A percentile compares a stretch with the other conserved stretches of the same genome.
Conservation (phyloP, 2,888 invertebrate species). For the Fragum sueziense region DNA sequence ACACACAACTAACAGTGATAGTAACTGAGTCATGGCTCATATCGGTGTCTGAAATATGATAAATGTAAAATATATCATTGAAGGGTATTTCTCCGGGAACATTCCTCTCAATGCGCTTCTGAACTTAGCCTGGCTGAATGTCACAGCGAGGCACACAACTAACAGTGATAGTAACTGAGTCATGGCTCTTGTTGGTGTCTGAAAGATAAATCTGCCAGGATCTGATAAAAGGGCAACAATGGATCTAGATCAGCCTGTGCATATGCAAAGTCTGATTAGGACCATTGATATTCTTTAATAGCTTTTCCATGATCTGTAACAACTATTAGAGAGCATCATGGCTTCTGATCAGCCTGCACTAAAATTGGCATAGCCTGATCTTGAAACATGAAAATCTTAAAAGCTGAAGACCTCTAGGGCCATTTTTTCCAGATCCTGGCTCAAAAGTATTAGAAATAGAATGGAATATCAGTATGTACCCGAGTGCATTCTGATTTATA, state of each 20-base stretch:
- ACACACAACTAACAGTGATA: background rate
- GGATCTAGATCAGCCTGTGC: background rate
- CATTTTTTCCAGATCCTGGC: too few species aligned
- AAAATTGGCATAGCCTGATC: too few species aligned
- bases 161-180: background rate
- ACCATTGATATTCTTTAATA: background rate
- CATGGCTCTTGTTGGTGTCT: background rate
- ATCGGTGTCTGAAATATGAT: background rate
- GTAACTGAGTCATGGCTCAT: background rate
- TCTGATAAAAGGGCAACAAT: background rate
- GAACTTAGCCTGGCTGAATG: slow-evolving; percentile 13
- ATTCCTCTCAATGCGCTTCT: slow-evolving; percentile 58
- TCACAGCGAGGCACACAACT: background rate
- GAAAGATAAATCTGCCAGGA: background rate
- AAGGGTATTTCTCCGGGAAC: slow-evolving; percentile 67
- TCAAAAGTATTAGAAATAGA: too few species aligned
- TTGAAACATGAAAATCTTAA: too few species aligned
- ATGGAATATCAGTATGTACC: too few species aligned
- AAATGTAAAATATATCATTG: slow-evolving; percentile 48
- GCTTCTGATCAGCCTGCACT: too few species aligned
- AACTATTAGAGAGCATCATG: too few species aligned
- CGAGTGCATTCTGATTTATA: too few species aligned
- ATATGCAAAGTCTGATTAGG: too few species aligned
- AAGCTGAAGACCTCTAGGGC: too few species aligned
- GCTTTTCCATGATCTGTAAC: too few species aligned